Conservation (phyloP, 2,113 vertebrate species). For the Sinocyclocheilus anophthalmus region DNA sequence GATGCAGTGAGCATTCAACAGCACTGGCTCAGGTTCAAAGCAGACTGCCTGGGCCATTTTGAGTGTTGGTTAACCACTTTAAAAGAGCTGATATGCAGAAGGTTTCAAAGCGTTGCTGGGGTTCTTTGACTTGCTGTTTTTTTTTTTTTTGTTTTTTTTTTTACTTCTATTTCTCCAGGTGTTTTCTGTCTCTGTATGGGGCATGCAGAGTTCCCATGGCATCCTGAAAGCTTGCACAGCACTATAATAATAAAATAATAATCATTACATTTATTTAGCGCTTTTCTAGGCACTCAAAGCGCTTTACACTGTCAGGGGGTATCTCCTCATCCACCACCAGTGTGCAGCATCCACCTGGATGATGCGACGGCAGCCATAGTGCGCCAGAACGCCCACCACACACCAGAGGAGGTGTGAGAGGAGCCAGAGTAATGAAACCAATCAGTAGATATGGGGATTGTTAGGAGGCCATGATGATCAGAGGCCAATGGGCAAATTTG, state of each 20-base stretch:
- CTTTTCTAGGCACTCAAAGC: no score
- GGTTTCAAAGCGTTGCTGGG: not conserved
- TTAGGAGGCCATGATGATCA: no score
- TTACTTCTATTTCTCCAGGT: conserved; percentile 10
- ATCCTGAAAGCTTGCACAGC: not conserved
- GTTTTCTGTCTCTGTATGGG: not conserved
- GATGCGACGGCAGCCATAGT: no score
- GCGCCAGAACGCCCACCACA: no score
- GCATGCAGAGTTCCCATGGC: not conserved
- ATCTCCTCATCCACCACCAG: no score
- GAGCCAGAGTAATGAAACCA: no score
- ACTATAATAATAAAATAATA: not conserved
- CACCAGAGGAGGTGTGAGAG: no score
- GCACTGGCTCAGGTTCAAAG: conserved; percentile 14
- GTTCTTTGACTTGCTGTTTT: not conserved
- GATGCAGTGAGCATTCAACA: not conserved
- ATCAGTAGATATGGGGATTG: no score
- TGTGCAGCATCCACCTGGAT: no score
- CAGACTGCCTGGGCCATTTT: conserved; percentile 1
- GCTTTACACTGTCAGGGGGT: no score
- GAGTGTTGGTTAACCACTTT: conserved; percentile 10
- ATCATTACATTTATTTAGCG: no score
- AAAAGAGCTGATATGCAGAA: conserved; percentile 29
- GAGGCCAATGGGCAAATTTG: no score
- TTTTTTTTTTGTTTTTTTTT: not conserved